These are phyloP conservation scores for Gavia stellata DNA, from an alignment of 2,113 vertebrate genomes.

Conservation along the genomic window DNA sequence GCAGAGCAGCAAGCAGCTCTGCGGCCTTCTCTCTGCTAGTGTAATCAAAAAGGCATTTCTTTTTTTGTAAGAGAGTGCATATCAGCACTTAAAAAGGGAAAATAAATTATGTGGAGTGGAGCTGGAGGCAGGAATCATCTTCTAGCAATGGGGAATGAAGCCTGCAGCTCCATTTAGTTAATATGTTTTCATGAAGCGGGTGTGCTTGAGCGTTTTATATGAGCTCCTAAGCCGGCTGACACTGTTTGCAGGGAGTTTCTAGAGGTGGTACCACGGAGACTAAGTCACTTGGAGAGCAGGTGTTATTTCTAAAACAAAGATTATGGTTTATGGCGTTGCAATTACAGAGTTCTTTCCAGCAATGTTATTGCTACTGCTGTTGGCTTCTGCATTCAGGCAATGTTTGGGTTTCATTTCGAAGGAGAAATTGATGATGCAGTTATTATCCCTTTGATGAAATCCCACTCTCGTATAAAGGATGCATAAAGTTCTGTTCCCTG, in stretches of 20 bases:
- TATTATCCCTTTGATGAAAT: slow-evolving; percentile 42
- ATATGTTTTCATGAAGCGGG: neutral
- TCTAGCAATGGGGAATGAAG: slow-evolving; percentile 22
- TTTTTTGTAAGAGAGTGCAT: neutral
- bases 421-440: slow-evolving; percentile 47
- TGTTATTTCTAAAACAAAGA: slow-evolving; percentile 57
- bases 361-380: neutral
- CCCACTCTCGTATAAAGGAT: neutral
- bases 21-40: neutral
- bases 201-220: neutral
- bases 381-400: slow-evolving; percentile 11
- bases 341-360: slow-evolving; percentile 28
- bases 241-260: neutral
- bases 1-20: slow-evolving; percentile 2
- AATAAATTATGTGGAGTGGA: slow-evolving; percentile 50
- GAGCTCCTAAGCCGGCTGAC: neutral
- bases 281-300: slow-evolving; percentile 39
- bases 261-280: neutral
- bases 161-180: slow-evolving; percentile 41
- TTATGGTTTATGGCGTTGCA: slow-evolving; percentile 34
- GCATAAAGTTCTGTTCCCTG: slow-evolving; percentile 16
- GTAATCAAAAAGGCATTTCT: slow-evolving; percentile 44
- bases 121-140: slow-evolving; percentile 41
- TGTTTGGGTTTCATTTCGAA: slow-evolving; percentile 43
- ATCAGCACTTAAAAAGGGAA: slow-evolving; percentile 54